phyloP scores from a whole-genome alignment of 2,113 vertebrate genomes.

The Thalassoma bifasciatum region DNA sequence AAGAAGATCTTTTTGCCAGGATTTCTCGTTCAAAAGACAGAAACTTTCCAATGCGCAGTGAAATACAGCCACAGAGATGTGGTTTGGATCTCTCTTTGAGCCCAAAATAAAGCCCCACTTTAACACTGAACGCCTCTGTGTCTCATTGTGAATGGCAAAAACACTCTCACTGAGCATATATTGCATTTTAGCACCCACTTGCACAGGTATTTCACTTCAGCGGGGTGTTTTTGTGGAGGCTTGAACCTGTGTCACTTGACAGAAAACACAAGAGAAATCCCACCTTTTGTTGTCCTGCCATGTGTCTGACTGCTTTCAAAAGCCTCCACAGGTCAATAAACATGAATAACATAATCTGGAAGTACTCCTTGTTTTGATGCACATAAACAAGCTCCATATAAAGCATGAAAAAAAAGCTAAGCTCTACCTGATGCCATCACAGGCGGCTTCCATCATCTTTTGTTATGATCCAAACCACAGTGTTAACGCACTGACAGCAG shows the following conservation, averaged over 20 bases:
- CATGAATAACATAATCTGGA: not conserved
- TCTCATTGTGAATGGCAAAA: not conserved
- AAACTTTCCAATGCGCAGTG: not conserved
- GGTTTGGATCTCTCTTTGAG: not conserved
- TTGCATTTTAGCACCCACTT: not conserved
- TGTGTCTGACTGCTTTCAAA: constrained; percentile 7
- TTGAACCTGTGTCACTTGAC: constrained; percentile 19
- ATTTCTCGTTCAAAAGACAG: not conserved
- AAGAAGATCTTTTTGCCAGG: not conserved
- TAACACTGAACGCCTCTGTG: not conserved
- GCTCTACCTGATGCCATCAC: constrained; percentile 18
- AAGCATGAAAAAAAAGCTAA: not conserved
- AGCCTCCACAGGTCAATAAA: not conserved
- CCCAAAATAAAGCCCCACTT: not conserved
- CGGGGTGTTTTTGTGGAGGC: constrained; percentile 9
- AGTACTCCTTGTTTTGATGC: not conserved
- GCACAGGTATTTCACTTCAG: constrained; percentile 6
- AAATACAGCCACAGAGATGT: not conserved
- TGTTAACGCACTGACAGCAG: constrained; percentile 37
- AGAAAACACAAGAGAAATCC: constrained; percentile 23
- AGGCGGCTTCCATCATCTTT: constrained; percentile 19
- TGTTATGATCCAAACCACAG: constrained; percentile 37
- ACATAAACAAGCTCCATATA: constrained; percentile 8
- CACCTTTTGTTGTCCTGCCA: constrained; percentile 33
- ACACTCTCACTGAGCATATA: not conserved